phyloP scores from a whole-genome alignment of 2,797 vertebrate genomes.

The Propithecus perrieri region DNA sequence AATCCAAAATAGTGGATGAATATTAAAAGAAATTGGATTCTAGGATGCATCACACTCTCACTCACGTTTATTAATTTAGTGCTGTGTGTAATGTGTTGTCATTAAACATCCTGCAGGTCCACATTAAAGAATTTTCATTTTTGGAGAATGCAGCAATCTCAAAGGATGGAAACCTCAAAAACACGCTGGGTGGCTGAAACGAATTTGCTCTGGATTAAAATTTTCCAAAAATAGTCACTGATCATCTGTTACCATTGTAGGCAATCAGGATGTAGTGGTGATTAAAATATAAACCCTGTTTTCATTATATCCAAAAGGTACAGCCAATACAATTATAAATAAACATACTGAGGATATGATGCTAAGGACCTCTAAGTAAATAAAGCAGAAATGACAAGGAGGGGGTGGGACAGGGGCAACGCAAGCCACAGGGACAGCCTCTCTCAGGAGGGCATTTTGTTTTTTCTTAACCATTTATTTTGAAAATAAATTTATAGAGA shows the following conservation, averaged over 20 bases:
- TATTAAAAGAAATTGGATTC: background rate
- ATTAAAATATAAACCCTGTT: background rate
- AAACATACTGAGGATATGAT: background rate
- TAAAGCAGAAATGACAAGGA: accelerated
- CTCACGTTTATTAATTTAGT: background rate
- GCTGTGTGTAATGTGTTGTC: accelerated
- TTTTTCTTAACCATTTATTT: background rate
- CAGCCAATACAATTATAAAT: background rate
- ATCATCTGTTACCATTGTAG: background rate
- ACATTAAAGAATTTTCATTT: background rate
- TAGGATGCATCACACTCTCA: background rate
- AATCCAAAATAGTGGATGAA: background rate
- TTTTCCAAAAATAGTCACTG: background rate
- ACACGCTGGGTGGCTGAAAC: background rate
- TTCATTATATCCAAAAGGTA: background rate
- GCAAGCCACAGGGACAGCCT: background rate
- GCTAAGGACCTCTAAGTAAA: background rate
- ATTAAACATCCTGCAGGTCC: background rate
- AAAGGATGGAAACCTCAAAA: background rate
- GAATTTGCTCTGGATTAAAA: background rate
- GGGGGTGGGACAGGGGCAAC: accelerated
- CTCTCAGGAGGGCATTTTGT: background rate
- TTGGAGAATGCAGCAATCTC: background rate
- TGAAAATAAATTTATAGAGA: background rate
- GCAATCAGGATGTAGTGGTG: too few species aligned